phyloP scores from a whole-genome alignment of 2,888 invertebrate species.

The Cerceris rybyensis region DNA sequence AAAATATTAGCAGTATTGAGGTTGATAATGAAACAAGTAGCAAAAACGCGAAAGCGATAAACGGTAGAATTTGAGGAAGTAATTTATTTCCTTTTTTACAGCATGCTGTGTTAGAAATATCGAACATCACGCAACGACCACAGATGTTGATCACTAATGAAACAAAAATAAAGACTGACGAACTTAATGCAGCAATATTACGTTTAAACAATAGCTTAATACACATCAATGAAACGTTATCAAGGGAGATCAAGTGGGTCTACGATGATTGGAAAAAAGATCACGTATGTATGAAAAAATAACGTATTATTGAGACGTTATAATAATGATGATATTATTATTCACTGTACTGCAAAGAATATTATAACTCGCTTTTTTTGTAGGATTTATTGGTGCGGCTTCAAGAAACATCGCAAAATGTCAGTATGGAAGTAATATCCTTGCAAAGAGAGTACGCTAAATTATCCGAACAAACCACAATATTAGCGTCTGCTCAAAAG shows the following conservation, averaged over 20 bases:
- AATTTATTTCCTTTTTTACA: slow-evolving; percentile 48
- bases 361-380: slow-evolving; percentile 42
- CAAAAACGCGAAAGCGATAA: neutral
- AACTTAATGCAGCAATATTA: slow-evolving; percentile 76
- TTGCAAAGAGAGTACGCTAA: slow-evolving; percentile 77
- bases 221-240: slow-evolving; percentile 80
- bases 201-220: slow-evolving; percentile 79
- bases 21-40: slow-evolving; percentile 51
- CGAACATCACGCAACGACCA: slow-evolving; percentile 74
- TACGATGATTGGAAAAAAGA: slow-evolving; percentile 81
- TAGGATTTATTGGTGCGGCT: slow-evolving; percentile 79
- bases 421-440: slow-evolving; percentile 80
- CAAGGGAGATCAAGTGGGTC: slow-evolving; percentile 80
- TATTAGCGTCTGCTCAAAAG: slow-evolving; percentile 70
- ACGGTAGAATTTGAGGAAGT: neutral
- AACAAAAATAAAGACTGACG: slow-evolving; percentile 78
- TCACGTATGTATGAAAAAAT: slow-evolving; percentile 75
- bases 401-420: slow-evolving; percentile 79
- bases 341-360: neutral
- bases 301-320: neutral
- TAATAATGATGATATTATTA: neutral
- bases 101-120: slow-evolving; percentile 74
- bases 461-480: slow-evolving; percentile 59
- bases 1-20: slow-evolving; percentile 76
- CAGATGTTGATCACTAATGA: slow-evolving; percentile 74